Evolutionary conservation across 2,888 invertebrate genomes (phyloP), one percentile per base, ranked within the genome.

Genomic region (Carabus problematicus): DNA sequence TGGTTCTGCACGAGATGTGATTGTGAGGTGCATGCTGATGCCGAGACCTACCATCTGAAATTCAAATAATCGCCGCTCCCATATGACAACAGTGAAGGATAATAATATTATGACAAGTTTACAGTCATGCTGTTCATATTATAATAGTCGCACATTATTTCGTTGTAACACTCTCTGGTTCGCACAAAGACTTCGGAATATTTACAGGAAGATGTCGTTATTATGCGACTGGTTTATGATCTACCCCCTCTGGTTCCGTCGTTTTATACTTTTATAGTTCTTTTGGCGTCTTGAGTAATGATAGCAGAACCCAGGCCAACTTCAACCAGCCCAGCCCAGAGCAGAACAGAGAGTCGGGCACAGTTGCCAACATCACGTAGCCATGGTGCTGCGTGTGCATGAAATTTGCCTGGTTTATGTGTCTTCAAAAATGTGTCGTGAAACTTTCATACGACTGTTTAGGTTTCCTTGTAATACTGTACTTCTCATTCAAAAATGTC

Each of bases 251-350:
- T 19, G 52, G 52, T 52, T 52, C 52, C 52, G 52, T 18, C 52
- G 19, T 52, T 52, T 52, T 52, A 14, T 52, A 52, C 52, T 12
- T 60, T 60, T 60, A 60, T 60, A 60, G 43, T 19, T 54, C 55
- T 54, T 64, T 64, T 42, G 16, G 60, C 45, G 43, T 41, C 54
- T 54, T 64, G 63, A 64, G 54, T 64, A 64, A 64, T 64, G 63
- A 64, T 16, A 12, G 29, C 29, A 29, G 29, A 29, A 29, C 6
- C 29, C 29, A 29, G 29, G 2, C 29, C 29, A 29, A 29, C 29
- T 3, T 6, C 2, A 29, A 29, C 29, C 29, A 29, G 29, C 29
- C 6, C 29, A 29, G 6, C 29, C 29, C 29, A 29, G 29, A 3
- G 3, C 29, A 29, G 29, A 29, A 6, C 6, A 29, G 29, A 29